A percentile compares a stretch with the other conserved stretches of the same genome.
These are phyloP conservation scores for Chiridota heheva DNA, from an alignment of 35 echinoderm and acorn worm species.

Conservation along the genomic window DNA sequence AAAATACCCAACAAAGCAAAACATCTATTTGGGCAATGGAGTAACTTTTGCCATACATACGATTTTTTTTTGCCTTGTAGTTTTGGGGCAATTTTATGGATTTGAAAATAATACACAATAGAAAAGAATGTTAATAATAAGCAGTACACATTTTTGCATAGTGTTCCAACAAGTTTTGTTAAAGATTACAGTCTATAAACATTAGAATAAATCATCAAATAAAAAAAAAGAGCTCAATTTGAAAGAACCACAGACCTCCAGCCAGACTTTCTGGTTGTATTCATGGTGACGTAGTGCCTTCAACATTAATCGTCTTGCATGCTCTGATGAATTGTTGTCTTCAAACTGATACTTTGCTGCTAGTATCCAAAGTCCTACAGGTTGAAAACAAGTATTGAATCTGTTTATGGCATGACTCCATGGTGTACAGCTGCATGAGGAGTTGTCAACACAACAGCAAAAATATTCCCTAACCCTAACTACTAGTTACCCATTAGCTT, in stretches of 20 bases:
- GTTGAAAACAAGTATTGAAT: too few relatives aligned
- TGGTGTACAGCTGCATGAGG: background rate
- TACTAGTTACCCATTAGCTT: too few relatives aligned
- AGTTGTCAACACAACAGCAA: background rate
- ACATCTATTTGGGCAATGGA: too few relatives aligned
- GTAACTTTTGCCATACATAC: too few relatives aligned
- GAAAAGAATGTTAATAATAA: background rate
- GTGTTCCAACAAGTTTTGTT: too few relatives aligned
- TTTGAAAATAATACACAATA: background rate
- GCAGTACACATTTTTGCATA: too few relatives aligned
- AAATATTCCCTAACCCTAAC: too few relatives aligned
- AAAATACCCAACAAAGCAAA: too few relatives aligned
- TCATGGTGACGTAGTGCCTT: constrained; percentile 75
- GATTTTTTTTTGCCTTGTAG: too few relatives aligned
- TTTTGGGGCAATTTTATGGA: too few relatives aligned
- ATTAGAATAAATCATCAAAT: background rate
- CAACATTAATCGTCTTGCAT: constrained; percentile 80
- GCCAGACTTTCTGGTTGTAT: constrained; percentile 72
- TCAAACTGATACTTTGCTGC: constrained; percentile 97
- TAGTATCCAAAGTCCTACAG: constrained; percentile 85
- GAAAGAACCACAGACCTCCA: constrained; percentile 87
- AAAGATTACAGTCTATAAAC: background rate
- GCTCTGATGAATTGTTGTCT: constrained; percentile 81
- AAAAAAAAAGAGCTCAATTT: background rate
- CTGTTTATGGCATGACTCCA: background rate